Evolutionary conservation across 2,797 vertebrate species (phyloP).

Genomic region (Siniperca undulata): DNA sequence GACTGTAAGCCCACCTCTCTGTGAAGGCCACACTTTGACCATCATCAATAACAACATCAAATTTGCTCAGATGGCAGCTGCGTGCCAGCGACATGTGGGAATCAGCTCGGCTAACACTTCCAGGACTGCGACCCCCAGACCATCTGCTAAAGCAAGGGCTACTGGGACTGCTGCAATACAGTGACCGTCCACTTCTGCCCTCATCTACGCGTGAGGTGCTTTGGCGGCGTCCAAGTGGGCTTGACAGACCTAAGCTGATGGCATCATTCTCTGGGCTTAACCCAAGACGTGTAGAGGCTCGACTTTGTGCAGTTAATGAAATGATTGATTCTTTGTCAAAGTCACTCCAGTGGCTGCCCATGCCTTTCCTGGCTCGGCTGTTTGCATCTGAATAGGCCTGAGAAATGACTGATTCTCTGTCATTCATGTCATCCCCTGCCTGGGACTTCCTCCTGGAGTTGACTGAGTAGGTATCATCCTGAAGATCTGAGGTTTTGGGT

Average conservation of each 20-base stretch:
- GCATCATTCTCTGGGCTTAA: slow-evolving; percentile 83
- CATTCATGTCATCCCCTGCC: slow-evolving; percentile 74
- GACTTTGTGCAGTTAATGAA: slow-evolving; percentile 83
- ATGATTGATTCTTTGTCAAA: slow-evolving; percentile 87
- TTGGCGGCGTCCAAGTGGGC: slow-evolving; percentile 74
- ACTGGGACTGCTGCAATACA: slow-evolving; percentile 68
- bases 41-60: slow-evolving; percentile 86
- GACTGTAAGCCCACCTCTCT: slow-evolving; percentile 86
- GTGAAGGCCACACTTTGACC: slow-evolving; percentile 84
- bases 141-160: slow-evolving; percentile 76
- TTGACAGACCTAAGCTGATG: slow-evolving; percentile 82
- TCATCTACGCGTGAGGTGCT: slow-evolving; percentile 84
- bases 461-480: slow-evolving; percentile 76
- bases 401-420: slow-evolving; percentile 84
- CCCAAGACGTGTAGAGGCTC: slow-evolving; percentile 80
- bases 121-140: slow-evolving; percentile 82
- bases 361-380: slow-evolving; percentile 84
- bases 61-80: slow-evolving; percentile 88
- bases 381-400: slow-evolving; percentile 87
- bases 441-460: slow-evolving; percentile 80
- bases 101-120: slow-evolving; percentile 81
- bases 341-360: slow-evolving; percentile 90
- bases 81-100: slow-evolving; percentile 87
- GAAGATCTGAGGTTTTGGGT: slow-evolving; percentile 66
- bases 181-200: slow-evolving; percentile 47